Evolutionary conservation across 2,113 vertebrate genomes (phyloP).

Genomic region (Neoarius graeffei): DNA sequence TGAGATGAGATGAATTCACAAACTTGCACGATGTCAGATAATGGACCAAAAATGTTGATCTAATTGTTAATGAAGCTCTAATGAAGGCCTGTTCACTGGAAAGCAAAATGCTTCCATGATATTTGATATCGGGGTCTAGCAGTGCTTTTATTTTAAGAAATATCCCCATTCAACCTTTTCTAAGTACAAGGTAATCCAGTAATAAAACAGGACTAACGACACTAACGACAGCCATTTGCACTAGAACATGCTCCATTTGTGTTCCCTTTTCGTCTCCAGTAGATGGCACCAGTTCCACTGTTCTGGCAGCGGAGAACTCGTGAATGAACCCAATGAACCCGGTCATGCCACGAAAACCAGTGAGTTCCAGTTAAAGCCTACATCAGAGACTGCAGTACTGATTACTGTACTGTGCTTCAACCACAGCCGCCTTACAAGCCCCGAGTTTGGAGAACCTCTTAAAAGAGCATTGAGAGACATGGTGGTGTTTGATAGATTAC

Average conservation of each 20-base stretch:
- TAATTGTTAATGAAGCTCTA: background rate
- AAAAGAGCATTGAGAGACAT: background rate
- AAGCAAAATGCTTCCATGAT: background rate
- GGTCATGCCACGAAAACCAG: constrained; percentile 10
- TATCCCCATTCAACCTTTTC: background rate
- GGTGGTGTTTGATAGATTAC: background rate
- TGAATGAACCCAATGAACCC: constrained; percentile 33
- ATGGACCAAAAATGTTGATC: background rate
- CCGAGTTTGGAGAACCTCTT: background rate
- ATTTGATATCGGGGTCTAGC: background rate
- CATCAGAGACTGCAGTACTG: background rate
- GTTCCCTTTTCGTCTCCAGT: constrained; percentile 25
- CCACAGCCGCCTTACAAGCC: background rate
- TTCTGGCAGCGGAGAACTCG: background rate
- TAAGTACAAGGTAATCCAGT: background rate
- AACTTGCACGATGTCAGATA: background rate
- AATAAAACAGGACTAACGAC: background rate
- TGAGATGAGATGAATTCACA: background rate
- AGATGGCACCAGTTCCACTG: constrained; percentile 42
- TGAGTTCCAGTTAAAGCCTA: constrained; percentile 2
- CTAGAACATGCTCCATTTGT: background rate
- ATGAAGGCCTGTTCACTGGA: background rate
- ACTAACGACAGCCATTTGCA: background rate
- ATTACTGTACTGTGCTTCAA: background rate
- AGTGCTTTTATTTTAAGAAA: background rate